Evolutionary conservation across 2,797 vertebrate genomes (phyloP), one percentile per base, ranked within the genome.

Genomic region (Selene dorsalis): DNA sequence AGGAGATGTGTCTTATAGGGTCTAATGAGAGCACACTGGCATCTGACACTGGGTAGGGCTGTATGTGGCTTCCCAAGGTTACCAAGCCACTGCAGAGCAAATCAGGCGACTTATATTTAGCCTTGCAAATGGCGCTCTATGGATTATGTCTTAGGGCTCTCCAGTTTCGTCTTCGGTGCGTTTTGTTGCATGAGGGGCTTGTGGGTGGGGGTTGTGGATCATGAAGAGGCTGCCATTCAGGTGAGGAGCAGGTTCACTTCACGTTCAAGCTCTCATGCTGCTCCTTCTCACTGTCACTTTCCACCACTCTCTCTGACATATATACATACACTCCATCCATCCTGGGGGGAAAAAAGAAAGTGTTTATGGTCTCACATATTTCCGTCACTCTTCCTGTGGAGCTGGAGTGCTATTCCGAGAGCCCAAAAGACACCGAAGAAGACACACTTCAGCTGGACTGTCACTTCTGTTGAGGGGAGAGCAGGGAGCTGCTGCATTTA

Each of bases 81-180:
- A 93, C 89, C 79, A 75, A 89, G 88, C 87, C 73, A 53, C 62
- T 75, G 84, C 92, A 87, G 84, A 91, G 89, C 91, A 91, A 92
- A 94, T 88, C 91, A 90, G 91, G 87, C 76, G 22, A 90, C 87
- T 94, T 96, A 96, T 95, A 96, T 95, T 94, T 96, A 96, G 95
- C 94, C 85, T 86, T 87, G 92, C 90, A 91, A 92, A 93, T 92
- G 92, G 93, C 75, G 87, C 69, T 57, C 87, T 91, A 84, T 93
- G 93, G 94, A 95, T 95, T 94, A 95, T 94, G 89, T 94, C 93
- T 94, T 91, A 77, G 85, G 83, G 83, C 79, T 94, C 94, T 96
- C 95, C 66, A 79, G 91, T 96, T 95, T 95, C 95, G 88, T 94
- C 92, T 95, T 95, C 89, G 84, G 88, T 85, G 88, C 85, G 63